Percentiles rank a stretch among this genome's conserved stretches.
Conservation (phyloP, 2,888 invertebrate genomes). For the Seira sanloemensis region DNA sequence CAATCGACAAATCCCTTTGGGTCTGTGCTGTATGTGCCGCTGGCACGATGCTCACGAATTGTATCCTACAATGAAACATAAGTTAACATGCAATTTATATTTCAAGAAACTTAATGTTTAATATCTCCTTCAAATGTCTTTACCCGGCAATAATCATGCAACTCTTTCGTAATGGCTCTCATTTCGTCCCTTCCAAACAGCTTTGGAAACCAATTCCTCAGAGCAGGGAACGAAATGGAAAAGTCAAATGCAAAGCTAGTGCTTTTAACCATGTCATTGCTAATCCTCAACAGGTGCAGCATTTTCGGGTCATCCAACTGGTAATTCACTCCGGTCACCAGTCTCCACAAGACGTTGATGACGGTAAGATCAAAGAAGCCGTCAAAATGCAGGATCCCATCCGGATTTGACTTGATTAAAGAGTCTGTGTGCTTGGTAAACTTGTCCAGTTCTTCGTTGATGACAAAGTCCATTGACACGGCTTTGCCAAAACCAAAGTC, state of each 20-base stretch:
- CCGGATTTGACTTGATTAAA: not conserved
- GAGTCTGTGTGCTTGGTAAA: not conserved
- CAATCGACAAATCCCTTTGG: conserved; percentile 39
- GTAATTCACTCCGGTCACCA: conserved; percentile 41
- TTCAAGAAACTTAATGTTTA: too few species aligned
- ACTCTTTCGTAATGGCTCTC: not conserved
- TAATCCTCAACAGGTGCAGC: not conserved
- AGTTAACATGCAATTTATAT: too few species aligned
- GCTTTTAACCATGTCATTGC: not conserved
- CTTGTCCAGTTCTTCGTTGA: conserved; percentile 39
- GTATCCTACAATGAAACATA: conserved; percentile 4
- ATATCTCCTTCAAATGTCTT: too few species aligned
- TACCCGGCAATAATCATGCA: conserved; percentile 20
- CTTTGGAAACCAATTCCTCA: conserved; percentile 23
- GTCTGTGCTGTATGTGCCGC: not conserved
- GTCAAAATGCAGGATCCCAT: not conserved
- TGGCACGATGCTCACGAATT: not conserved
- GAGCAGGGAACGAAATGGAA: conserved; percentile 15
- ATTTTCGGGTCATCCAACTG: conserved; percentile 26
- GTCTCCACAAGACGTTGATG: conserved; percentile 39
- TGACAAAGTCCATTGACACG: conserved; percentile 37
- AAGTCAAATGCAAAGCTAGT: conserved; percentile 27
- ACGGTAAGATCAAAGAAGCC: conserved; percentile 30
- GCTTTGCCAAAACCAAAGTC: conserved; percentile 54
- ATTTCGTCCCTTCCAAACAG: not conserved